A percentile compares a stretch with the other conserved stretches of the same genome.
Evolutionary conservation across 92 coral and sea anemone species (phyloP).

Genomic region (Isaurus tuberculatus): DNA sequence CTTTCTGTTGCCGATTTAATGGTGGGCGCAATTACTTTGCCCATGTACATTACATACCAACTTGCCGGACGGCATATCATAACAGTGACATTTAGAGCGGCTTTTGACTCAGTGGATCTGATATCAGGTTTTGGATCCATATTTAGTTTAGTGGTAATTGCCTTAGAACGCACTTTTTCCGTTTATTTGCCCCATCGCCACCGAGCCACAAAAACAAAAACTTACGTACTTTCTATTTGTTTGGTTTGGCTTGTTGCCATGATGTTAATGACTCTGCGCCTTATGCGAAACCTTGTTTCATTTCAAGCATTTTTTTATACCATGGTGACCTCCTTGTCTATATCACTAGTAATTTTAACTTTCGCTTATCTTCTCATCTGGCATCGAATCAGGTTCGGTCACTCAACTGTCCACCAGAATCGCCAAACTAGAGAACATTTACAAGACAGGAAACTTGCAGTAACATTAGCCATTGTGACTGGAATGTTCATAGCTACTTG

Average conservation of each 20-base stretch:
- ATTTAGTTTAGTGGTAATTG: constrained; percentile 60
- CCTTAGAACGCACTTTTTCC: constrained; percentile 62
- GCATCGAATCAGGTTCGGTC: constrained; percentile 51
- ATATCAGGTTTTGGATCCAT: constrained; percentile 69
- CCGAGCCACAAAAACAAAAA: constrained; percentile 42
- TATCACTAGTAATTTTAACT: constrained; percentile 51
- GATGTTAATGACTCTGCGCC: constrained; percentile 33
- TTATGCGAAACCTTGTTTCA: constrained; percentile 23
- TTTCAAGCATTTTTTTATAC: constrained; percentile 50
- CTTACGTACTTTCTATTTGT: constrained; percentile 40
- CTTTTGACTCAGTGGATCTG: constrained; percentile 54
- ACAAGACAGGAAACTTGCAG: constrained; percentile 54
- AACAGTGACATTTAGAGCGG: constrained; percentile 14
- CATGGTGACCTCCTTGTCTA: constrained; percentile 56
- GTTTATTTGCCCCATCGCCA: constrained; percentile 64
- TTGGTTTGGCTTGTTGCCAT: constrained; percentile 53
- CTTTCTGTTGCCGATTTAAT: constrained; percentile 71
- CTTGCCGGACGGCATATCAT: neutral
- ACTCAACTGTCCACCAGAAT: constrained; percentile 28
- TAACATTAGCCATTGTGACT: constrained; percentile 60
- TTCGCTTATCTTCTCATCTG: constrained; percentile 60
- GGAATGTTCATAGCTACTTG: constrained; percentile 61
- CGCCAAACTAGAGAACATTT: constrained; percentile 50
- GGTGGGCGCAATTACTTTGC: constrained; percentile 68
- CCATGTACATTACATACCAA: constrained; percentile 62